phyloP scores from a whole-genome alignment of 2,113 vertebrate genomes.

The Solea solea region DNA sequence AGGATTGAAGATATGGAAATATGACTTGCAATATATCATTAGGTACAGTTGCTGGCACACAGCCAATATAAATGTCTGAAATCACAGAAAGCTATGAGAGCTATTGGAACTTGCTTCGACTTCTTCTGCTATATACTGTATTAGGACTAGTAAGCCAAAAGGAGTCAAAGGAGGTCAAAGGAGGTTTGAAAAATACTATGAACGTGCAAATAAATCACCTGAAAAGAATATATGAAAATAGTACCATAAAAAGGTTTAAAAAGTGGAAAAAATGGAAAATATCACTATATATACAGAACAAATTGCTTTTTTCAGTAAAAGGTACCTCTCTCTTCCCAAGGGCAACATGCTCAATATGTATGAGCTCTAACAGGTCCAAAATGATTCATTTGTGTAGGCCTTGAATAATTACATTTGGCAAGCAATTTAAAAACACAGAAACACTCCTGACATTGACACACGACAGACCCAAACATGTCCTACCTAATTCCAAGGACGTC shows the following conservation, averaged over 20 bases:
- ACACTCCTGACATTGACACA: neutral
- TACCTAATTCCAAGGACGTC: neutral
- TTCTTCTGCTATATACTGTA: too few species aligned
- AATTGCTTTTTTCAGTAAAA: neutral
- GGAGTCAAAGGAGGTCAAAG: too few species aligned
- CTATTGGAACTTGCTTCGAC: too few species aligned
- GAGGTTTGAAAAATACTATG: too few species aligned
- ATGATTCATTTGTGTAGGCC: neutral
- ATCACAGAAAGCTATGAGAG: too few species aligned
- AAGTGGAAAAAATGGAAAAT: neutral
- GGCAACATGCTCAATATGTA: neutral
- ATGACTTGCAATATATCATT: conserved; percentile 9
- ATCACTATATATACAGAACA: too few species aligned
- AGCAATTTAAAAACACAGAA: neutral
- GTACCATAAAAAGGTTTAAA: too few species aligned
- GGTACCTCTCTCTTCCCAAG: neutral
- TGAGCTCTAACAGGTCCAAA: neutral
- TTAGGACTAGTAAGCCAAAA: too few species aligned
- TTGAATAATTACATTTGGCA: neutral
- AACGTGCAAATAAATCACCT: too few species aligned
- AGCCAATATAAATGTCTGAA: conserved; percentile 13
- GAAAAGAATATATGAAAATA: too few species aligned
- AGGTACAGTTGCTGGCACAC: neutral
- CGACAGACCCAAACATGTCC: neutral
- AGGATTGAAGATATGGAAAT: conserved; percentile 12